These are phyloP conservation scores for Drosophila suboccidentalis DNA, from an alignment of 2,888 invertebrate genomes.

Conservation along the genomic window DNA sequence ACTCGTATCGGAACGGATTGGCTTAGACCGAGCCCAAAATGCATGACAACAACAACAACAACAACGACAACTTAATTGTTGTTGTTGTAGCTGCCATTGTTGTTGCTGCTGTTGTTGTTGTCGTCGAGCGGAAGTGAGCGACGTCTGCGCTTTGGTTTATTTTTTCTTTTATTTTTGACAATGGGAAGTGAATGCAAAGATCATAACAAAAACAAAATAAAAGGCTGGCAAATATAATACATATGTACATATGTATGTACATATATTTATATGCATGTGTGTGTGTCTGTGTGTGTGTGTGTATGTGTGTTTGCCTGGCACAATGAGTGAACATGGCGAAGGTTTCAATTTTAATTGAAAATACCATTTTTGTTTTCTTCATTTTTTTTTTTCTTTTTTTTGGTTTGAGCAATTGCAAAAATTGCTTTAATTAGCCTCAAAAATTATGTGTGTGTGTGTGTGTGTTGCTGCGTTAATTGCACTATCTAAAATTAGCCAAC, in stretches of 20 bases:
- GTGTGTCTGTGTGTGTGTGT: slow-evolving; percentile 42
- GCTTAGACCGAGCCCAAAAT: slow-evolving; percentile 31
- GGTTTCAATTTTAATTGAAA: slow-evolving; percentile 67
- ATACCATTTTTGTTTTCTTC: slow-evolving; percentile 9
- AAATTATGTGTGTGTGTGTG: slow-evolving; percentile 27
- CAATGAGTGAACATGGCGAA: slow-evolving; percentile 54
- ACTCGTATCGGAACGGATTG: slow-evolving; percentile 37
- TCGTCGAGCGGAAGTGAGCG: slow-evolving; percentile 63
- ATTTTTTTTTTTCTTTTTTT: background rate
- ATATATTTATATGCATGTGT: background rate
- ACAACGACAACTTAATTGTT: slow-evolving; percentile 3
- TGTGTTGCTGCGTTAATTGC: slow-evolving; percentile 56
- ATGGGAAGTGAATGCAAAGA: slow-evolving; percentile 75
- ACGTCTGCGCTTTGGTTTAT: slow-evolving; percentile 60
- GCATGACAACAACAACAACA: slow-evolving; percentile 29
- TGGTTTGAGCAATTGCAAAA: slow-evolving; percentile 61
- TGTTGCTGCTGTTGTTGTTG: slow-evolving; percentile 15
- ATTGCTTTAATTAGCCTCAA: slow-evolving; percentile 65
- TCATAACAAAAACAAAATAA: slow-evolving; percentile 28
- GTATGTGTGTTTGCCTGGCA: slow-evolving; percentile 29
- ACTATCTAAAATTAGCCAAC: slow-evolving; percentile 58
- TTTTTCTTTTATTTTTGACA: slow-evolving; percentile 48
- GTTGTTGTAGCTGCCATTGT: slow-evolving; percentile 16
- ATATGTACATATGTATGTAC: background rate
- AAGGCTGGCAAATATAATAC: slow-evolving; percentile 7